phyloP scores from a whole-genome alignment of 23 tunicate species.

The Ascidia mentula region DNA sequence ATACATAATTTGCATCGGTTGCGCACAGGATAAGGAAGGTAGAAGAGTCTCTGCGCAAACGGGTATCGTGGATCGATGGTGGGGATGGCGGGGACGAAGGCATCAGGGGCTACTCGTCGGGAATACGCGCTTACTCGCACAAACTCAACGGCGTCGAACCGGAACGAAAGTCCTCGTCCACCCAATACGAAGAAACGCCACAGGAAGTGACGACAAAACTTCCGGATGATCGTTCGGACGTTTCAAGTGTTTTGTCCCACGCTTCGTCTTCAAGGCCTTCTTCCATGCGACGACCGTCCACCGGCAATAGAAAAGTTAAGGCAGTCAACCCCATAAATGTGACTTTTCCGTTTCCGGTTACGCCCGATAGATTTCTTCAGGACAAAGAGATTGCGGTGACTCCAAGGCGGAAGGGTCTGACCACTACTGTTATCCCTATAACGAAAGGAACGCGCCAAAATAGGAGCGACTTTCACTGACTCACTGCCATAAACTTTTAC shows the following conservation, averaged over 20 bases:
- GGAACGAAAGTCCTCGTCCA: not conserved
- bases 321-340: constrained; percentile 28
- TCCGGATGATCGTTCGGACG: not conserved
- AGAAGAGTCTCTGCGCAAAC: constrained; percentile 42
- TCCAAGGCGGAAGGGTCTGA: not conserved
- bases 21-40: constrained; percentile 18
- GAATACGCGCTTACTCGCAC: constrained; percentile 17
- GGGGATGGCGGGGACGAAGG: constrained; percentile 55
- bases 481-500: too few species aligned
- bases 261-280: too few species aligned
- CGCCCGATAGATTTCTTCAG: constrained; percentile 14
- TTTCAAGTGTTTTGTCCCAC: not conserved
- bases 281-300: not conserved
- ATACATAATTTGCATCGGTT: too few species aligned
- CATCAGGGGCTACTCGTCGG: constrained; percentile 25
- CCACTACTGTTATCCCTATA: not conserved
- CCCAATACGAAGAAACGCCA: constrained; percentile 38
- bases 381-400: not conserved
- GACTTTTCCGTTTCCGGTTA: constrained; percentile 51
- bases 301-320: constrained; percentile 13
- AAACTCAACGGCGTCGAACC: not conserved
- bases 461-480: not conserved
- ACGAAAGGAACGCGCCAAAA: not conserved
- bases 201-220: not conserved
- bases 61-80: constrained; percentile 60